Evolutionary conservation across 2,113 vertebrate genomes (phyloP).

Genomic region (Elaphurus davidianus): DNA sequence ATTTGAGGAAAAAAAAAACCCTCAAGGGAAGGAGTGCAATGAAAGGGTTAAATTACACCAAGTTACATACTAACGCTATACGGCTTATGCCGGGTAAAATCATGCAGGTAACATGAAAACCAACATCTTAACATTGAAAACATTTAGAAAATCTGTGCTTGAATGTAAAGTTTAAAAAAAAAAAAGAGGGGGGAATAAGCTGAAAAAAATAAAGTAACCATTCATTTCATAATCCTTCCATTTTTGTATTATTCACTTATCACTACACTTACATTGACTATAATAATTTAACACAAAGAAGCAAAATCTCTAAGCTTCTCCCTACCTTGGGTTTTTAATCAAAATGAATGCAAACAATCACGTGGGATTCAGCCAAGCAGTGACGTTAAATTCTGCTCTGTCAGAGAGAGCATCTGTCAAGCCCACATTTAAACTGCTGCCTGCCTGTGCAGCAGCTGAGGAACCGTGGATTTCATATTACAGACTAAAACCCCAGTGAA

Average conservation of each 20-base stretch:
- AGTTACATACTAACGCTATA: constrained; percentile 38
- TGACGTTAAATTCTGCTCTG: constrained; percentile 90
- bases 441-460: constrained; percentile 84
- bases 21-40: not conserved
- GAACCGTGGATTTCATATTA: constrained; percentile 79
- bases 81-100: constrained; percentile 62
- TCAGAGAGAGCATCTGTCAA: constrained; percentile 91
- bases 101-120: constrained; percentile 52
- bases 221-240: constrained; percentile 66
- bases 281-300: constrained; percentile 66
- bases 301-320: constrained; percentile 73
- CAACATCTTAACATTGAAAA: constrained; percentile 54
- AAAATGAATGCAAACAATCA: constrained; percentile 89
- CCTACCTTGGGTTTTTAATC: constrained; percentile 81
- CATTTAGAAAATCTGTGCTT: constrained; percentile 47
- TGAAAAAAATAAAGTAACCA: constrained; percentile 47
- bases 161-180: not conserved
- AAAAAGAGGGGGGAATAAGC: not conserved
- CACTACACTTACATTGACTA: constrained; percentile 43
- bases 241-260: constrained; percentile 70
- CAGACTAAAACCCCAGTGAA: constrained; percentile 71
- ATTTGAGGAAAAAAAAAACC: not conserved
- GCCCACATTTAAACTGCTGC: constrained; percentile 88
- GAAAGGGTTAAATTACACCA: constrained; percentile 70
- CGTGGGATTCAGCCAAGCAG: constrained; percentile 86